Percentiles rank a stretch among this genome's conserved stretches.
phyloP scores from a whole-genome alignment of 1,140 invertebrate species.

The Lucilia sericata region DNA sequence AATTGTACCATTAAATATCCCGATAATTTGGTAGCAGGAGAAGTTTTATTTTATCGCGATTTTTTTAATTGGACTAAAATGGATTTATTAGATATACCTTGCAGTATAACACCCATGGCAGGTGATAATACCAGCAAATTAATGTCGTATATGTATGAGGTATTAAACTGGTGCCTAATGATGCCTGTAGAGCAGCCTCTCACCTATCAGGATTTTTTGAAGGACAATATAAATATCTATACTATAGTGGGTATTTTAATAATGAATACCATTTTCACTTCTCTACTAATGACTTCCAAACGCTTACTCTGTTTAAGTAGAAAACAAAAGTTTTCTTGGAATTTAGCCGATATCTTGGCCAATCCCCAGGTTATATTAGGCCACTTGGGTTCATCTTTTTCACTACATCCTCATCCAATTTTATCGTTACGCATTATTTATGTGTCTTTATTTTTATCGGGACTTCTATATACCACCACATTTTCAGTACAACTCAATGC shows the following conservation, averaged over 20 bases:
- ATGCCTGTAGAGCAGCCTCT: neutral
- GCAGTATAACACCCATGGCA: neutral
- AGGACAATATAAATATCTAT: neutral
- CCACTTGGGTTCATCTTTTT: constrained; percentile 24
- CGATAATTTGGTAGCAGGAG: neutral
- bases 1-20: constrained; percentile 22
- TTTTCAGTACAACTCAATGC: constrained; percentile 34
- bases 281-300: neutral
- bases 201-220: constrained; percentile 19
- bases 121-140: neutral
- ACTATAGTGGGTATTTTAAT: neutral
- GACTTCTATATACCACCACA: neutral
- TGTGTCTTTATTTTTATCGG: neutral
- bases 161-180: constrained; percentile 30
- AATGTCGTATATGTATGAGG: constrained; percentile 30
- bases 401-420: neutral
- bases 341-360: neutral
- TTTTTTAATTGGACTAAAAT: constrained; percentile 19
- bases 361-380: constrained; percentile 32
- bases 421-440: constrained; percentile 31
- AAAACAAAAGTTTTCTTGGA: neutral
- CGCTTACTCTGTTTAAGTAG: neutral
- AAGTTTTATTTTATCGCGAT: constrained; percentile 12
- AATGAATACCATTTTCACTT: constrained; percentile 17
- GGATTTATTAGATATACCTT: constrained; percentile 20